phyloP scores from a whole-genome alignment of 1,140 invertebrate species.

The Apis dorsata region DNA sequence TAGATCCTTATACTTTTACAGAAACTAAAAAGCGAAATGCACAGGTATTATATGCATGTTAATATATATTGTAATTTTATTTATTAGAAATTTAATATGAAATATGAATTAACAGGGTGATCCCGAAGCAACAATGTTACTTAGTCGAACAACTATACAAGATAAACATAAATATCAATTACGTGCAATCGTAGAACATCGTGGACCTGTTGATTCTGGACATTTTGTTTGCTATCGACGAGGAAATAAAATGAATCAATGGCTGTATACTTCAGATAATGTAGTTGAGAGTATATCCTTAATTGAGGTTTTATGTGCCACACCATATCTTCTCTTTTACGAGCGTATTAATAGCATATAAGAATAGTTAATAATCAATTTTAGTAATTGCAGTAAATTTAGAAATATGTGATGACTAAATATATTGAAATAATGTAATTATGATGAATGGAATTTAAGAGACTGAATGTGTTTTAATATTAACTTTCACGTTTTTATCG shows the following conservation, averaged over 20 bases:
- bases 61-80: conserved; percentile 7
- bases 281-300: conserved; percentile 74
- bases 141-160: conserved; percentile 58
- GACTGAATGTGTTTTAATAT: conserved; percentile 30
- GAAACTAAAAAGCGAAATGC: conserved; percentile 78
- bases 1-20: conserved; percentile 88
- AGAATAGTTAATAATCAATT: conserved; percentile 61
- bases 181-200: conserved; percentile 92
- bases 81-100: background rate
- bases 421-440: background rate
- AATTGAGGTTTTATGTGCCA: conserved; percentile 75
- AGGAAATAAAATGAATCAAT: conserved; percentile 79
- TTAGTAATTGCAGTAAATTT: conserved; percentile 29
- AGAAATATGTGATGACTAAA: background rate
- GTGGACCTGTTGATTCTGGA: conserved; percentile 91
- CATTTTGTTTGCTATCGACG: conserved; percentile 96
- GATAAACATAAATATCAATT: conserved; percentile 85
- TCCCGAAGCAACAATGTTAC: conserved; percentile 62
- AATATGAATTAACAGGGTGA: conserved; percentile 63
- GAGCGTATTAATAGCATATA: conserved; percentile 68
- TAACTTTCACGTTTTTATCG: conserved; percentile 8
- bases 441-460: conserved; percentile 32
- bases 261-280: conserved; percentile 77
- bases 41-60: conserved; percentile 61
- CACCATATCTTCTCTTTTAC: conserved; percentile 78